Conservation (phyloP, 2,888 invertebrate genomes). For the Alviniconcha strummeri region DNA sequence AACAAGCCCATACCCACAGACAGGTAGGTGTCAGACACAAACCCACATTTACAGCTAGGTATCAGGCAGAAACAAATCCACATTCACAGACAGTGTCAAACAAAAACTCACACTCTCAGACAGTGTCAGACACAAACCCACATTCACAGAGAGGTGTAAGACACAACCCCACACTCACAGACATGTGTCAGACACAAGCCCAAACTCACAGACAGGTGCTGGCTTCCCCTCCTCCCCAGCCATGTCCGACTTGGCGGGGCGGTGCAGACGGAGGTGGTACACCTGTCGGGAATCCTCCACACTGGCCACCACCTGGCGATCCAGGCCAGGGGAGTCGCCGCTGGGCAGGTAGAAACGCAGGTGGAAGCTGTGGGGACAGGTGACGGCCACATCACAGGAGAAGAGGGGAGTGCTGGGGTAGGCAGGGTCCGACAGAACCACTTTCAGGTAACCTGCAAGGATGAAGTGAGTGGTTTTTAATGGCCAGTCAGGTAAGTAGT, state of each 20-base stretch:
- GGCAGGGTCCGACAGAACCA: slow-evolving; percentile 62
- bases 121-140: no score
- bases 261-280: slow-evolving; percentile 52
- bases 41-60: no score
- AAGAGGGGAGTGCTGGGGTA: slow-evolving; percentile 60
- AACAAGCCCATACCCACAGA: no score
- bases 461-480: no score
- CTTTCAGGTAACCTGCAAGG: slow-evolving; percentile 60
- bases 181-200: no score
- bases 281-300: slow-evolving; percentile 49
- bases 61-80: no score
- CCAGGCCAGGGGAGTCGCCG: slow-evolving; percentile 52
- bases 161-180: no score
- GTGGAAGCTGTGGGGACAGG: slow-evolving; percentile 63
- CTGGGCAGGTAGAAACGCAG: slow-evolving; percentile 63
- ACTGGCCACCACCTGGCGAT: slow-evolving; percentile 54
- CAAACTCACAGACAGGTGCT: background rate
- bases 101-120: no score
- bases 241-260: slow-evolving; percentile 39
- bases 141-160: no score
- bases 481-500: no score
- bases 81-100: no score
- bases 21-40: no score
- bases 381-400: slow-evolving; percentile 63
- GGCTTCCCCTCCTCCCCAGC: slow-evolving; percentile 22